Evolutionary conservation across 2,888 invertebrate species (phyloP).

Genomic region (Eledona agricola): DNA sequence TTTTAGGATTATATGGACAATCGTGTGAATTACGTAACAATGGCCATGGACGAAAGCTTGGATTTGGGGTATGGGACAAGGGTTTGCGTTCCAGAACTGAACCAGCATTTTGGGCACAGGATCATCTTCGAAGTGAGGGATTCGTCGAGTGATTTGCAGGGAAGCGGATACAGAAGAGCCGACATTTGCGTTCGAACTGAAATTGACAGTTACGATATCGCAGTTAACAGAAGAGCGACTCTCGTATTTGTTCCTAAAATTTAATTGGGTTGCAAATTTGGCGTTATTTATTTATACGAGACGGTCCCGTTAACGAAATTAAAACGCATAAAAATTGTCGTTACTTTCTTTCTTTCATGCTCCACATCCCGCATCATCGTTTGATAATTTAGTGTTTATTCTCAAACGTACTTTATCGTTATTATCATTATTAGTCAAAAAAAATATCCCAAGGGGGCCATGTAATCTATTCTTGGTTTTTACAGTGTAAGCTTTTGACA

Average conservation of each 20-base stretch:
- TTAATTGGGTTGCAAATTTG: no score
- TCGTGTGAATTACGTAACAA: constrained; percentile 62
- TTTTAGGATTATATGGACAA: constrained; percentile 65
- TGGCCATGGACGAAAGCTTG: constrained; percentile 63
- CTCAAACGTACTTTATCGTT: no score
- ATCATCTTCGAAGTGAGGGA: constrained; percentile 64
- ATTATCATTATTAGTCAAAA: no score
- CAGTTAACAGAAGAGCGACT: constrained; percentile 63
- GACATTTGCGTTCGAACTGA: constrained; percentile 66
- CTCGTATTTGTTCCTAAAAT: constrained; percentile 57
- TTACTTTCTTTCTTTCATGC: constrained; percentile 24
- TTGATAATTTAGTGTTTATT: no score
- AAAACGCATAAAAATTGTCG: constrained; percentile 11
- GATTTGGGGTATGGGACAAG: constrained; percentile 62
- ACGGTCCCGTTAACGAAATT: constrained; percentile 25
- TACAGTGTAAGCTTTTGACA: no score
- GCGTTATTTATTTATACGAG: constrained; percentile 7
- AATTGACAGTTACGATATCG: constrained; percentile 64
- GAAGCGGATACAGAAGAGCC: constrained; percentile 60
- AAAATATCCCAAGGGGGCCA: no score
- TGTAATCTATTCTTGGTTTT: no score
- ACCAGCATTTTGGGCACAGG: constrained; percentile 62
- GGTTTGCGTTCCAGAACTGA: constrained; percentile 65
- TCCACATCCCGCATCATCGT: no score
- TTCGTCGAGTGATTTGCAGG: constrained; percentile 58